Base-by-base conservation (phyloP, 1,140 invertebrate genomes). In the Caerostris extrusa region DNA sequence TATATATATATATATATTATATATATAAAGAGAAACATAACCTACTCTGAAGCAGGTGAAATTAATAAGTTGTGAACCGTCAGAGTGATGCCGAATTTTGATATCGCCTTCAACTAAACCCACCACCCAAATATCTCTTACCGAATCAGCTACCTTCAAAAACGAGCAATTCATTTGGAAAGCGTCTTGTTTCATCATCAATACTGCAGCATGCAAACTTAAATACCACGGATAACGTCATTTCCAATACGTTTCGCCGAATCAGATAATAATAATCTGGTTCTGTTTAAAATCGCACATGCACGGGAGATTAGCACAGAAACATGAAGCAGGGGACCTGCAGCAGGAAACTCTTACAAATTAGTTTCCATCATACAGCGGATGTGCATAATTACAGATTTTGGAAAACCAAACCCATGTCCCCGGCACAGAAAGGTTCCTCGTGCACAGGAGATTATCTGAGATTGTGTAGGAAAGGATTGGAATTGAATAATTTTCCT, bases 361-460 rank as follows among this genome's bases (percentile, higher is more conserved):
- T 77, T 77, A 77, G 34, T 77, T 77, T 77, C 71, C 50, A 77
- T 77, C 71, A 77, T 5, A 12, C 19, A 77, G 50, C 71, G 71
- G 71, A 77, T 77, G 34, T 12, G 7, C 34, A 53, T 77, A 77
- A 77, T 77, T 77, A 77, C 50, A 53, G 71, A 77, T 77, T 17
- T 77, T 5, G 34, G 71, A 77, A 53, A 77, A 10, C 53, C 14
- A 34, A 77, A 34, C 34, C 34, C 53, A 53, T 34, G 34, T 34
- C 34, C 53, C 7, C 8, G 3, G 3, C 8, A 4, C 8, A 4
- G n/a, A 17, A 17, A 64, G 4, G 61, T 17, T 5, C 2, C 0
- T 2, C 4, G 34, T 64, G 61, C 10, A 64, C 5, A 17, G 61
- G 61, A 17, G 7, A 64, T 64, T 64, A 64, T 64, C 61, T 17